Percentiles rank a stretch among this genome's conserved stretches.
These are phyloP conservation scores for Macaca mulatta DNA, from an alignment of 2,113 vertebrate genomes.

Conservation along the genomic window DNA sequence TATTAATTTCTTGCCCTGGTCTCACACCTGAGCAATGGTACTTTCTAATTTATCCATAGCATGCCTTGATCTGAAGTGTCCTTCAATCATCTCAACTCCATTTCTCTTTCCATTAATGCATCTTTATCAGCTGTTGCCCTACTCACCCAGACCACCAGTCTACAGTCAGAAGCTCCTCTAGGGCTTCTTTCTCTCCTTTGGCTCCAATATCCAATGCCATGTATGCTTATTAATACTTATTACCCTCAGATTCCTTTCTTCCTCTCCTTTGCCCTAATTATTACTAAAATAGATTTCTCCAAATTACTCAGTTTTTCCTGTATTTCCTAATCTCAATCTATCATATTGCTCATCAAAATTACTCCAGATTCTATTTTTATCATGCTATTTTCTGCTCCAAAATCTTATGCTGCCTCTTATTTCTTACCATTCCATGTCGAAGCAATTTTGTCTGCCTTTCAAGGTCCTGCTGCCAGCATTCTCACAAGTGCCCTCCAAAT, in stretches of 20 bases:
- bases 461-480: background rate
- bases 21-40: background rate
- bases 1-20: background rate
- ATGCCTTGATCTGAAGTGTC: background rate
- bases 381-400: background rate
- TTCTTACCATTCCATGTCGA: background rate
- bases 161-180: background rate
- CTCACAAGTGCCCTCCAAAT: background rate
- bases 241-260: background rate
- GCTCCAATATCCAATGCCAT: background rate
- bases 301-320: background rate
- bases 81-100: background rate
- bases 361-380: constrained; percentile 20
- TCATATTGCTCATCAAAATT: background rate
- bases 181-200: background rate
- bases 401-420: background rate
- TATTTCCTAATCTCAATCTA: background rate
- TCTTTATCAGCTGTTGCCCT: background rate
- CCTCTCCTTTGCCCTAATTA: background rate
- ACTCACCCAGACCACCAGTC: background rate
- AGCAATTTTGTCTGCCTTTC: background rate
- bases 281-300: background rate
- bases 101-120: background rate
- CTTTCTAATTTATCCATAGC: background rate
- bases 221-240: background rate